Percentiles rank a stretch among this genome's conserved stretches.
Evolutionary conservation across 2,113 vertebrate genomes (phyloP).

Genomic region (Ammospiza caudacuta): DNA sequence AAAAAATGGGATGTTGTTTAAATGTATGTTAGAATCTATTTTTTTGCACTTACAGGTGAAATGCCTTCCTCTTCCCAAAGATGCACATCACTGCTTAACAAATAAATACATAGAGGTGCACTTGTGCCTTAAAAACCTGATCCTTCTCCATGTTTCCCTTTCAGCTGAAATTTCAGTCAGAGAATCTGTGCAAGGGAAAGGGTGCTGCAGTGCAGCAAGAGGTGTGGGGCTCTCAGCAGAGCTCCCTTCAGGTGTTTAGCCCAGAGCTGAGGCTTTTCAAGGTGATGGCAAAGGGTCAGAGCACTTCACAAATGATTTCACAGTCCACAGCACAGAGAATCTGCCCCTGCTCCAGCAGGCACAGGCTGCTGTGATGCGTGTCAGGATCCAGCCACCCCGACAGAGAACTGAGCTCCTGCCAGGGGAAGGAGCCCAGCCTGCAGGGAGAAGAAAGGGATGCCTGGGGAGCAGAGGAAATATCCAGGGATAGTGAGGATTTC

Average conservation of each 20-base stretch:
- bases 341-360: neutral
- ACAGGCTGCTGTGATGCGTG: neutral
- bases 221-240: neutral
- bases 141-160: neutral
- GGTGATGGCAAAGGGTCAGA: neutral
- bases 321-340: neutral
- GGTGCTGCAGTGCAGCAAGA: neutral
- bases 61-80: neutral
- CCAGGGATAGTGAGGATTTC: neutral
- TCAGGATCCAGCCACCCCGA: neutral
- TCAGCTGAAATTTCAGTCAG: neutral
- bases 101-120: neutral
- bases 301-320: constrained; percentile 15
- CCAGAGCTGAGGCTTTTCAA: neutral
- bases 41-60: neutral
- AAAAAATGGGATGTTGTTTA: accelerated
- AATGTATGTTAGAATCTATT: neutral
- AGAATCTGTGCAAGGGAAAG: neutral
- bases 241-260: neutral
- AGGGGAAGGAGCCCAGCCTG: neutral
- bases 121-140: neutral
- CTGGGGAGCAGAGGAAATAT: neutral
- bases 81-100: neutral
- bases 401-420: neutral
- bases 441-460: neutral